Evolutionary conservation across 2,888 invertebrate species (phyloP).

Genomic region (Rhagonycha fulva): DNA sequence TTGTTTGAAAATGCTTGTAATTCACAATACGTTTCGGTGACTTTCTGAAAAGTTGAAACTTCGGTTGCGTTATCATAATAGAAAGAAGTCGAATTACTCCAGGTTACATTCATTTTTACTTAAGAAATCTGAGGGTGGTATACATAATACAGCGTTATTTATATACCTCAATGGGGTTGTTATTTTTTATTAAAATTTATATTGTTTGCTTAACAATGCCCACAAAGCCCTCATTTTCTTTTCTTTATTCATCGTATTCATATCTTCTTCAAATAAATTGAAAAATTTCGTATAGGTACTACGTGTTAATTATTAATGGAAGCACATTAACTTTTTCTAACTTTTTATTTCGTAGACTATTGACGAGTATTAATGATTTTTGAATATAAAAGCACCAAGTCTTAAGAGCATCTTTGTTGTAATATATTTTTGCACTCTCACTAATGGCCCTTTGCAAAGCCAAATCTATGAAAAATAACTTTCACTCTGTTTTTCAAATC

Average conservation of each 20-base stretch:
- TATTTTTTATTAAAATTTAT: background rate
- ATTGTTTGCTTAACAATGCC: background rate
- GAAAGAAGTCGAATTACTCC: background rate
- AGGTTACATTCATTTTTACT: background rate
- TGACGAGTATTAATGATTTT: background rate
- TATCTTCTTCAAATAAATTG: background rate
- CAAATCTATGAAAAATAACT: background rate
- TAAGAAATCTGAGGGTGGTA: background rate
- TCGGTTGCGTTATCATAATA: constrained; percentile 1
- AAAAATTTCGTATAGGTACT: background rate
- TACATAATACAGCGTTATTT: background rate
- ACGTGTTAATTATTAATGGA: background rate
- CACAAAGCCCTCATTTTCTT: background rate
- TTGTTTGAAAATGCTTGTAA: constrained; percentile 65
- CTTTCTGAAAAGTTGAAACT: background rate
- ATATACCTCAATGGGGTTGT: background rate
- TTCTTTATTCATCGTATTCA: background rate
- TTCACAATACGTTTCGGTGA: constrained; percentile 49
- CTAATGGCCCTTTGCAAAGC: background rate
- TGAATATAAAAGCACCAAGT: background rate
- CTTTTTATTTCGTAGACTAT: background rate
- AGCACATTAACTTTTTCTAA: background rate
- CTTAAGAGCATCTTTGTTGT: background rate
- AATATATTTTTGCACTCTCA: background rate
- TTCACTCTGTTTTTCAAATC: background rate